Percentiles rank a stretch among this genome's conserved stretches.
phyloP scores from a whole-genome alignment of 2,888 invertebrate genomes.

The Stenodema calcarata region DNA sequence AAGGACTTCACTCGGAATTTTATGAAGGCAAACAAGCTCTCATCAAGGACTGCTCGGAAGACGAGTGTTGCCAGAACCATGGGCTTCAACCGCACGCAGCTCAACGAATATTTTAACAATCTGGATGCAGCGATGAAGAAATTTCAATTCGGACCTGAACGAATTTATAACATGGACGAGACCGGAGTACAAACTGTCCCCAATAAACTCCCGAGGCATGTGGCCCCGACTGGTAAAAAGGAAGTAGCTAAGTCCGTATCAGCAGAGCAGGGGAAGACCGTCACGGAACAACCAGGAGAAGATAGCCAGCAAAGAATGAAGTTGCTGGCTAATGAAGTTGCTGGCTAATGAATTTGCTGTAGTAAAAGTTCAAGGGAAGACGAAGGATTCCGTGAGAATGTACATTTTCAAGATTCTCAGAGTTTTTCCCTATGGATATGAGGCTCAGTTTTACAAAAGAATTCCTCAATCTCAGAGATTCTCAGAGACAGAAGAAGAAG shows the following conservation, averaged over 20 bases:
- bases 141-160: conserved; percentile 18
- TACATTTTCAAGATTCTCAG: too few species aligned
- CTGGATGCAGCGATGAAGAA: neutral
- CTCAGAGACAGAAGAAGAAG: neutral
- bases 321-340: too few species aligned
- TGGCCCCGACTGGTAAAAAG: conserved; percentile 51
- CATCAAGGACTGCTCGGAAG: neutral
- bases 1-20: neutral
- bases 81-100: neutral
- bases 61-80: conserved; percentile 1
- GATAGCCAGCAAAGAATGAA: too few species aligned
- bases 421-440: too few species aligned
- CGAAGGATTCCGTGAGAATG: neutral
- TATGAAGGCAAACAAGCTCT: neutral
- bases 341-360: too few species aligned
- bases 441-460: neutral
- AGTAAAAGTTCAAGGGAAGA: neutral
- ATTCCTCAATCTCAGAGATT: neutral
- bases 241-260: conserved; percentile 51
- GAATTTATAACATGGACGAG: conserved; percentile 55
- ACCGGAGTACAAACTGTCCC: conserved; percentile 53
- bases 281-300: too few species aligned
- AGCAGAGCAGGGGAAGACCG: conserved; percentile 52
- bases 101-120: conserved; percentile 27
- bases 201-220: conserved; percentile 52